phyloP scores from a whole-genome alignment of 2,113 vertebrate species.

The Neolamprologus sp. region DNA sequence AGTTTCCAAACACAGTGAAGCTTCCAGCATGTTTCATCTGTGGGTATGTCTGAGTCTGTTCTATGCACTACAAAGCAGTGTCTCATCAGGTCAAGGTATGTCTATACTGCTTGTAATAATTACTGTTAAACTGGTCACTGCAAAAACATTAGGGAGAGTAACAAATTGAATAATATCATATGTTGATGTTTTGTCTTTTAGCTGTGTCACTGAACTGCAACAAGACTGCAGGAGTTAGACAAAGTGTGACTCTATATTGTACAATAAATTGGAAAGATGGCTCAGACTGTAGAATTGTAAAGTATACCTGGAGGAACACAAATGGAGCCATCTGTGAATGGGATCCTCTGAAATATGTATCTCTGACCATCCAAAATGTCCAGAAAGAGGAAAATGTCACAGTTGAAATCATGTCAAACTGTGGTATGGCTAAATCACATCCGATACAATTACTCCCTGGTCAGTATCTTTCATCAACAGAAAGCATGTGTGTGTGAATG shows the following conservation, averaged over 20 bases:
- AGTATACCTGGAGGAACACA: rapidly evolving
- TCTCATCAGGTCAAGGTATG: background rate
- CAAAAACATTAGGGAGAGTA: background rate
- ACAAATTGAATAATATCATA: background rate
- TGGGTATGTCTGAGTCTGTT: background rate
- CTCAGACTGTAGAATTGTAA: rapidly evolving
- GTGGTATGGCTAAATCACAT: no score
- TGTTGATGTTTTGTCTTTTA: background rate
- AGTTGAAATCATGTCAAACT: no score
- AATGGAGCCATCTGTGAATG: no score
- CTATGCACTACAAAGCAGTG: background rate
- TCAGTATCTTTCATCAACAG: no score
- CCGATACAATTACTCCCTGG: no score
- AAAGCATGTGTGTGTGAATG: no score
- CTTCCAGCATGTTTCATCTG: background rate
- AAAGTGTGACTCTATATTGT: background rate
- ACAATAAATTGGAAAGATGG: rapidly evolving
- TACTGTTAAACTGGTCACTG: background rate
- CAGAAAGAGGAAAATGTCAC: no score
- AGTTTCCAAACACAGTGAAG: background rate
- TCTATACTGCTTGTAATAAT: background rate
- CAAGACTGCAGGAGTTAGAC: background rate
- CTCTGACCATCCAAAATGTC: no score
- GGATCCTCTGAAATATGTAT: no score
- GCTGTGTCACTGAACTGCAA: background rate